Conservation (phyloP, 2,797 vertebrate species). For the Argentina silus region DNA sequence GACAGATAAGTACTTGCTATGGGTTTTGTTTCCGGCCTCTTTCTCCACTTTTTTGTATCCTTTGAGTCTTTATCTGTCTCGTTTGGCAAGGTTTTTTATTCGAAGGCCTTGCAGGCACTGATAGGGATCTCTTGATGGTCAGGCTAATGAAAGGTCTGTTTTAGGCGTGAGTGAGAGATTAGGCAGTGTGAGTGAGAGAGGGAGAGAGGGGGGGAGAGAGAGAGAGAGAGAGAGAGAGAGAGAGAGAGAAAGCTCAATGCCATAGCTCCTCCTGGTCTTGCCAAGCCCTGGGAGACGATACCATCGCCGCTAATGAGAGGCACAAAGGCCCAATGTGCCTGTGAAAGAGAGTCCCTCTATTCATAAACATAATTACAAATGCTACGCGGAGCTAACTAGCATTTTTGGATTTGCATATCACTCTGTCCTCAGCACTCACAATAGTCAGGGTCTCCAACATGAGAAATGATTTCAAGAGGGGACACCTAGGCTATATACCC, state of each 20-base stretch:
- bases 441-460: background rate
- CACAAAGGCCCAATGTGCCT: background rate
- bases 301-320: slow-evolving; percentile 7
- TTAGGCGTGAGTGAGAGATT: background rate
- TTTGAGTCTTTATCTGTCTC: background rate
- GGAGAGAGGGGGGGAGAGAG: background rate
- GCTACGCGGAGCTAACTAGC: background rate
- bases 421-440: background rate
- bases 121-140: background rate
- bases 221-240: slow-evolving; percentile 2
- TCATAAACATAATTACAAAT: slow-evolving; percentile 17
- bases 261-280: background rate
- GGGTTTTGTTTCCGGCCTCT: too few relatives aligned
- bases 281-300: background rate
- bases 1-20: too few relatives aligned
- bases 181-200: background rate
- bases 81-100: background rate
- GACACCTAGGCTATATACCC: too few relatives aligned
- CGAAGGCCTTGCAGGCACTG: background rate
- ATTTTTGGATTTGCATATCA: background rate
- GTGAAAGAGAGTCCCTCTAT: slow-evolving; percentile 3
- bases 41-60: background rate
- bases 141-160: background rate
- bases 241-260: background rate
- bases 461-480: too few relatives aligned